Evolutionary conservation across 2,113 vertebrate species (phyloP).

Genomic region (Tachuris rubrigastra): DNA sequence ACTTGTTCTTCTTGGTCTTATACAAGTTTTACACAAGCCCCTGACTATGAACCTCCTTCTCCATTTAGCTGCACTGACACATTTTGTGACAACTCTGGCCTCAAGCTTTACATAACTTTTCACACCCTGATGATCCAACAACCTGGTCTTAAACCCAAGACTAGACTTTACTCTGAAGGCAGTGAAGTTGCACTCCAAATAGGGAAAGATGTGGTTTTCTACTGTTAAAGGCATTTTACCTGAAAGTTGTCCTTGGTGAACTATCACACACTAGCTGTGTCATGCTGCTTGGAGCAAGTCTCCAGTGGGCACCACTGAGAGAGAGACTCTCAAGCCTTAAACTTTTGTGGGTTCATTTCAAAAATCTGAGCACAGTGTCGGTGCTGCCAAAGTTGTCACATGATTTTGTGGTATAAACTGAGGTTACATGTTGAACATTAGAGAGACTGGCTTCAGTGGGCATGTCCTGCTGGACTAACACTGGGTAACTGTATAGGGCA

Average conservation of each 20-base stretch:
- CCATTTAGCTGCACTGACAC: neutral
- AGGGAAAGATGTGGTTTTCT: neutral
- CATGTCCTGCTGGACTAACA: neutral
- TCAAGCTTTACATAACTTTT: neutral
- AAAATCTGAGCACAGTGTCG: neutral
- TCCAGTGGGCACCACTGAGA: neutral
- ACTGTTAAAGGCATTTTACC: neutral
- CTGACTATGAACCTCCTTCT: neutral
- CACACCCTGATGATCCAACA: neutral
- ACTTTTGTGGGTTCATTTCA: neutral
- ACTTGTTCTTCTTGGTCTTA: neutral
- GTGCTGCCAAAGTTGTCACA: neutral
- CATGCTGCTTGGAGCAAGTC: neutral
- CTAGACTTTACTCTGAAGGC: neutral
- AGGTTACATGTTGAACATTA: accelerated
- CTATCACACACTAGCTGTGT: neutral
- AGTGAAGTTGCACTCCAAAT: neutral
- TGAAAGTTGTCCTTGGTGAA: neutral
- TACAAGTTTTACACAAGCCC: neutral
- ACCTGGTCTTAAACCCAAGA: neutral
- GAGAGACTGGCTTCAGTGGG: neutral
- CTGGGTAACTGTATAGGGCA: neutral
- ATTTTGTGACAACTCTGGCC: neutral
- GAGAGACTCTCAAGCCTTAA: neutral
- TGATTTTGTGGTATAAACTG: neutral